phyloP scores from a whole-genome alignment of 2,888 invertebrate species.

The Saturnia pavonia region DNA sequence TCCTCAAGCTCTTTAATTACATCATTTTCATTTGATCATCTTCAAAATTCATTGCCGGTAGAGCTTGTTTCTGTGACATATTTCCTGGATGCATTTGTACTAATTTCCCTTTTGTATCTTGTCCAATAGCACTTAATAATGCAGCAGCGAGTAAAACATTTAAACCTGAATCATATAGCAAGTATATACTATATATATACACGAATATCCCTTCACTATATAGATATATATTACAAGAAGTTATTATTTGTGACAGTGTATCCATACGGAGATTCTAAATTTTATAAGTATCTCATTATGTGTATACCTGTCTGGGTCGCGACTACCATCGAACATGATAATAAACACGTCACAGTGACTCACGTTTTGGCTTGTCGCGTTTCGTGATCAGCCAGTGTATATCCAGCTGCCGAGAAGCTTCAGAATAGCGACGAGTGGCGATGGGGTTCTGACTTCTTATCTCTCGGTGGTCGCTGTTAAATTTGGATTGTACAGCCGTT shows the following conservation, averaged over 20 bases:
- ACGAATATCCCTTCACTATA: conserved; percentile 90
- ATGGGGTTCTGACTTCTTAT: no score
- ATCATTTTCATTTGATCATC: conserved; percentile 83
- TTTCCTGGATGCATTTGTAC: conserved; percentile 92
- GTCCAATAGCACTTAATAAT: conserved; percentile 89
- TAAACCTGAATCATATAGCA: conserved; percentile 94
- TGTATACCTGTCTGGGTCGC: no score
- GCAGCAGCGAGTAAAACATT: conserved; percentile 92
- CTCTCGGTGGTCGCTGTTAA: no score
- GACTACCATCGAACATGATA: no score
- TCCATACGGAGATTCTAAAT: conserved; percentile 91
- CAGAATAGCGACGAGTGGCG: no score
- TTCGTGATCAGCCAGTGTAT: no score
- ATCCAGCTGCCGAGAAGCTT: no score
- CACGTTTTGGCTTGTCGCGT: no score
- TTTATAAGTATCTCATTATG: conserved; percentile 88
- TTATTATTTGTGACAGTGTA: conserved; percentile 93
- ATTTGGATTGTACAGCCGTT: no score
- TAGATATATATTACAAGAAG: conserved; percentile 90
- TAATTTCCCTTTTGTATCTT: conserved; percentile 83
- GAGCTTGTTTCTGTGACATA: conserved; percentile 88
- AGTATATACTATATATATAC: no score
- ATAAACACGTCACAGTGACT: no score
- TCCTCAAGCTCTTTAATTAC: conserved; percentile 26
- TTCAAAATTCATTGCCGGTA: conserved; percentile 91